Conservation (phyloP, 1,140 invertebrate genomes). For the Acromyrmex charruanus region DNA sequence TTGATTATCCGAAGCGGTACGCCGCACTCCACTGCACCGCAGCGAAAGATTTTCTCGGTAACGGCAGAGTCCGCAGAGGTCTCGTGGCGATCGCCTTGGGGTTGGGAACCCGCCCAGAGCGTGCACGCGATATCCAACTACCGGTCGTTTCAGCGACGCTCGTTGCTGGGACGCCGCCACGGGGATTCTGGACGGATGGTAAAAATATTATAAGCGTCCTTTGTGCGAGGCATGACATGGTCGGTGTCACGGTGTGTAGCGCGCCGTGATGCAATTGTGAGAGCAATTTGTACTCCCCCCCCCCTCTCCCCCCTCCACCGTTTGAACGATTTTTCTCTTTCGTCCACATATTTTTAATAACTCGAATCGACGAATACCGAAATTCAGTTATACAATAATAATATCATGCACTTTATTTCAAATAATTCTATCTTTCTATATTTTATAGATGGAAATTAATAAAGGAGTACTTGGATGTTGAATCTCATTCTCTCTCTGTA, state of each 20-base stretch:
- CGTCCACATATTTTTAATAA: background rate
- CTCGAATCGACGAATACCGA: too few species aligned
- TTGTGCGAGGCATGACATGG: conserved; percentile 57
- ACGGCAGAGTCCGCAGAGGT: conserved; percentile 84
- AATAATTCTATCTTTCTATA: background rate
- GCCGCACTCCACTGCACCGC: conserved; percentile 42
- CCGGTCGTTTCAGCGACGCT: conserved; percentile 81
- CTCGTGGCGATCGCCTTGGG: conserved; percentile 80
- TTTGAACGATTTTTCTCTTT: background rate
- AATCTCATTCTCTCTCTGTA: background rate
- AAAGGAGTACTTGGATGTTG: background rate
- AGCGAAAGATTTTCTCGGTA: conserved; percentile 82
- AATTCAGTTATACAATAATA: background rate
- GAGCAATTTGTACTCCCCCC: conserved; percentile 16
- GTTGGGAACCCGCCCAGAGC: conserved; percentile 83
- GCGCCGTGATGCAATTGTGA: background rate
- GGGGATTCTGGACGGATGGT: conserved; percentile 43
- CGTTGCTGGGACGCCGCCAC: conserved; percentile 55
- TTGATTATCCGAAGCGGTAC: conserved; percentile 73
- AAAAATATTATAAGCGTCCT: conserved; percentile 56
- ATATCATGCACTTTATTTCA: background rate
- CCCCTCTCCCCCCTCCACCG: too few species aligned
- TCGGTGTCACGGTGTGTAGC: conserved; percentile 42
- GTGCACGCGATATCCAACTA: conserved; percentile 81
- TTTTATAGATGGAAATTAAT: background rate